A percentile compares a stretch with the other conserved stretches of the same genome.
These are phyloP conservation scores for Octonoba sinensis DNA, from an alignment of 2,888 invertebrate species.

Conservation along the genomic window DNA sequence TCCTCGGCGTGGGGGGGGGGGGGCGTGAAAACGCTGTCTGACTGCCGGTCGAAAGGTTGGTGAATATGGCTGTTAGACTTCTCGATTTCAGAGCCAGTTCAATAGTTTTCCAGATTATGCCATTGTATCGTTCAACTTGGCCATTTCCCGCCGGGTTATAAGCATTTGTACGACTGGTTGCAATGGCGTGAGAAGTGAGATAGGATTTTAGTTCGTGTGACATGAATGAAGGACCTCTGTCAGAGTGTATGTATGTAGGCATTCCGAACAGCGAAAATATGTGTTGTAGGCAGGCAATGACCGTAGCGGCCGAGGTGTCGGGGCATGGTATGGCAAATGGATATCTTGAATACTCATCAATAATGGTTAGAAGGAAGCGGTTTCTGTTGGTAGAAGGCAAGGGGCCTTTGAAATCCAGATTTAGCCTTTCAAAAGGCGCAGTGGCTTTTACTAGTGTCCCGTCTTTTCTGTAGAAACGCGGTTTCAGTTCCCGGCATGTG, in stretches of 20 bases:
- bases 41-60: too few relatives aligned
- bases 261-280: conserved; percentile 64
- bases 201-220: conserved; percentile 50
- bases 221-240: too few relatives aligned
- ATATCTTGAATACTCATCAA: conserved; percentile 66
- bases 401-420: too few relatives aligned
- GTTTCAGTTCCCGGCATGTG: too few relatives aligned
- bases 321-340: conserved; percentile 65
- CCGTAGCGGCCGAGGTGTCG: conserved; percentile 61
- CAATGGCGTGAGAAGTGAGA: conserved; percentile 4
- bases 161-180: background rate
- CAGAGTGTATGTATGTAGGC: conserved; percentile 60
- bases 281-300: conserved; percentile 52
- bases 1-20: too few relatives aligned
- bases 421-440: too few relatives aligned
- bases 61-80: too few relatives aligned
- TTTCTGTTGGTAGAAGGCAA: conserved; percentile 60
- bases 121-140: conserved; percentile 15
- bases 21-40: too few relatives aligned
- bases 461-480: too few relatives aligned
- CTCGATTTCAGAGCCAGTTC: conserved; percentile 3
- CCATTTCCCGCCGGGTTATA: conserved; percentile 20
- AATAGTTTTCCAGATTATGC: conserved; percentile 9
- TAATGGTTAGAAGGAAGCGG: conserved; percentile 60
- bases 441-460: too few relatives aligned